Percentiles rank a stretch among this genome's conserved stretches.
Conservation (phyloP, 2,113 vertebrate genomes). For the Lycaon pictus region DNA sequence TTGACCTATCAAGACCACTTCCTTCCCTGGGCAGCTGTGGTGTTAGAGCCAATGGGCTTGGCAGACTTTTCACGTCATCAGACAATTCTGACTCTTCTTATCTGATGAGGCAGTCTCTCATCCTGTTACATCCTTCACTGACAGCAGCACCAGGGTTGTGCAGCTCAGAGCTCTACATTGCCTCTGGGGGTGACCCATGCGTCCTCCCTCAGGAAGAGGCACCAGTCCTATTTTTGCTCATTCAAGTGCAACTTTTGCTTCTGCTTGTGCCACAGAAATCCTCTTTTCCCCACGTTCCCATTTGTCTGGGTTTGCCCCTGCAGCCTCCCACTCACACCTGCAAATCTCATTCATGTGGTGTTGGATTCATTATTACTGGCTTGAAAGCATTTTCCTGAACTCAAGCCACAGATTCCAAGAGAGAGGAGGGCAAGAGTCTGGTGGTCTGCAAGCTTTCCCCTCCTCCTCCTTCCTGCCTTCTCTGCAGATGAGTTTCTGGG, state of each 20-base stretch:
- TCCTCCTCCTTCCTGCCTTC: conserved; percentile 70
- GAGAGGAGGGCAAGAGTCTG: conserved; percentile 59
- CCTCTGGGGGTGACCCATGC: conserved; percentile 18
- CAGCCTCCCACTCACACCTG: conserved; percentile 80
- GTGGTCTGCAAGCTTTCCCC: conserved; percentile 50
- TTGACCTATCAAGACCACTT: neutral
- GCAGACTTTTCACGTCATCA: neutral
- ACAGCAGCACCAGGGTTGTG: neutral
- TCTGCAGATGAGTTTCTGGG: conserved; percentile 53
- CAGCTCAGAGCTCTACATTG: conserved; percentile 52
- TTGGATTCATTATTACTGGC: conserved; percentile 63
- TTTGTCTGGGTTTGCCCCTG: conserved; percentile 54
- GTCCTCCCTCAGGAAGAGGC: conserved; percentile 40
- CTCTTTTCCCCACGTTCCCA: conserved; percentile 40
- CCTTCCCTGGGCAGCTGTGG: neutral
- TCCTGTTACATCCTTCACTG: neutral
- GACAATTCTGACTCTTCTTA: neutral
- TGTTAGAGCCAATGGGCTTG: neutral
- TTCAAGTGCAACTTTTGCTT: conserved; percentile 61
- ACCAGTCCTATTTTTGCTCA: conserved; percentile 50
- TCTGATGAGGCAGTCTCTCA: neutral
- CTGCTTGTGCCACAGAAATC: conserved; percentile 59
- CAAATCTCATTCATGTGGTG: conserved; percentile 63
- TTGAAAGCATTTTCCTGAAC: conserved; percentile 27
- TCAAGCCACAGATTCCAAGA: neutral